phyloP scores from a whole-genome alignment of 2,888 invertebrate species.

The Microctonus brassicae region DNA sequence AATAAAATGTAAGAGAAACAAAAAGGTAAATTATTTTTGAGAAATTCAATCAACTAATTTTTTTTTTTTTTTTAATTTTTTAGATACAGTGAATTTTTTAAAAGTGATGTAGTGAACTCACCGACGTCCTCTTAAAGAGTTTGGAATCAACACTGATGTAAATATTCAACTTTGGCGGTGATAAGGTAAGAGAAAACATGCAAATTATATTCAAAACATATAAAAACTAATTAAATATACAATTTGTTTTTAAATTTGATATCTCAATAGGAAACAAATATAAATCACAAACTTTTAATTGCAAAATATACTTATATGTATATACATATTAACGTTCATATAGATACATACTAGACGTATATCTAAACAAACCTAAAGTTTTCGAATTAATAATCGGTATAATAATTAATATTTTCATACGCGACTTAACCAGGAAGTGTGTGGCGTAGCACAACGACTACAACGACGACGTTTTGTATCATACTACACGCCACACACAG shows the following conservation, averaged over 20 bases:
- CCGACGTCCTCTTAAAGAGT: too few species aligned
- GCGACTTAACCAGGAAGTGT: conserved; percentile 68
- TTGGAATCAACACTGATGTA: too few species aligned
- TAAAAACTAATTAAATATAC: too few species aligned
- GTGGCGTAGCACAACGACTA: background rate
- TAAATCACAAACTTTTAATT: background rate
- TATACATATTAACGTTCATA: background rate
- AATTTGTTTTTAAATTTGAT: background rate
- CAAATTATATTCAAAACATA: background rate
- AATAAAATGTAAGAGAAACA: too few species aligned
- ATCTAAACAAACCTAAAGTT: conserved; percentile 56
- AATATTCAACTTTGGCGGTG: background rate
- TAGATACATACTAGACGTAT: too few species aligned
- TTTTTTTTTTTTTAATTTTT: too few species aligned
- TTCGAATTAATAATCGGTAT: conserved; percentile 70
- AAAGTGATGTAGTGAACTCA: too few species aligned
- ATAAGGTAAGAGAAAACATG: too few species aligned
- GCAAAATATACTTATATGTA: background rate
- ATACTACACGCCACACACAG: background rate
- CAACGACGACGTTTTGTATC: background rate
- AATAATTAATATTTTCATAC: conserved; percentile 70
- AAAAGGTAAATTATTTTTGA: background rate
- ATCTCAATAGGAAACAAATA: background rate
- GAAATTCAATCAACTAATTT: too few species aligned
- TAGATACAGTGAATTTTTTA: too few species aligned